Percentiles rank a stretch among this genome's conserved stretches.
Conservation (phyloP, 1,140 invertebrate genomes). For the Chlorops oryzae region DNA sequence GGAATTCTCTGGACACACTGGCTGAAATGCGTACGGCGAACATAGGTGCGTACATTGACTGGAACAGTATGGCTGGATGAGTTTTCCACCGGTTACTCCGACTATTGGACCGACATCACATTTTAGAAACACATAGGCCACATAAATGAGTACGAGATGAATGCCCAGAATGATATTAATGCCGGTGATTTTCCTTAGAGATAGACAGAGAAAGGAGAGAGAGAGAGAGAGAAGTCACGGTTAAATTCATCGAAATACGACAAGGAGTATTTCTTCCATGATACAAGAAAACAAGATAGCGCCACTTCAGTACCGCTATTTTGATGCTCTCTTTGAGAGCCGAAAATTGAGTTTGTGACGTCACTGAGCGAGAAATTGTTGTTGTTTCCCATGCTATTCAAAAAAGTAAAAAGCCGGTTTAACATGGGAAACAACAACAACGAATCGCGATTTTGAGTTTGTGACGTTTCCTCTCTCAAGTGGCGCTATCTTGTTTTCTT, state of each 20-base stretch:
- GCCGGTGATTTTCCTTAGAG: constrained; percentile 25
- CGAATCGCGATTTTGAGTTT: too few relatives aligned
- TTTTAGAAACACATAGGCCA: constrained; percentile 55
- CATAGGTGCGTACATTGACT: constrained; percentile 57
- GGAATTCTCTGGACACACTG: constrained; percentile 57
- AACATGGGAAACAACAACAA: neutral
- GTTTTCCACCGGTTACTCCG: constrained; percentile 47
- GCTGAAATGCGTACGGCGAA: constrained; percentile 55
- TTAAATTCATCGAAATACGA: neutral
- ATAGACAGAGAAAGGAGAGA: too few relatives aligned
- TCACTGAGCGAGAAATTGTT: too few relatives aligned
- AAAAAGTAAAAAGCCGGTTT: too few relatives aligned
- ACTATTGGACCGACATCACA: constrained; percentile 52
- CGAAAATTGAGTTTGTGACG: too few relatives aligned
- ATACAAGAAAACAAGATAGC: too few relatives aligned
- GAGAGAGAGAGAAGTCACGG: neutral
- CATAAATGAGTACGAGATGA: constrained; percentile 49
- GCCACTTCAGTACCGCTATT: too few relatives aligned
- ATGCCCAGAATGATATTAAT: constrained; percentile 51
- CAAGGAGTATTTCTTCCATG: too few relatives aligned
- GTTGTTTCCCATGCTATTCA: too few relatives aligned
- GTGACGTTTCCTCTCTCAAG: too few relatives aligned
- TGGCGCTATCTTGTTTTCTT: too few relatives aligned
- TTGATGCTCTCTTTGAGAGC: too few relatives aligned
- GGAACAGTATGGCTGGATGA: constrained; percentile 55